These are phyloP conservation scores for Garrulus glandarius DNA, from an alignment of 2,797 vertebrate genomes.

Conservation along the genomic window DNA sequence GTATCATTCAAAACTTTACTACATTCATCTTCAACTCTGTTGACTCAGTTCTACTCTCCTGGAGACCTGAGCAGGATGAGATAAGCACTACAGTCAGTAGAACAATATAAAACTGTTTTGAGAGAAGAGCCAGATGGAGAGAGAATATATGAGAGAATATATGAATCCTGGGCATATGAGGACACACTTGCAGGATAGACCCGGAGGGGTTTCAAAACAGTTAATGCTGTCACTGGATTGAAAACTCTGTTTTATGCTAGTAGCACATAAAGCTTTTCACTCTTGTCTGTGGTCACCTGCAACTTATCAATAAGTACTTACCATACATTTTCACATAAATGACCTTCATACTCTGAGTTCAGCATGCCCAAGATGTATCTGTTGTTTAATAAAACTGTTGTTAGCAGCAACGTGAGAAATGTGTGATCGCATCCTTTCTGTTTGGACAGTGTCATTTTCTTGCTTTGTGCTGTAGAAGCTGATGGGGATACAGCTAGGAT, in stretches of 20 bases:
- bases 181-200: constrained; percentile 18
- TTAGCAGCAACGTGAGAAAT: neutral
- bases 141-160: neutral
- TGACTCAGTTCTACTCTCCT: neutral
- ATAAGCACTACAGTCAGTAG: neutral
- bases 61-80: neutral
- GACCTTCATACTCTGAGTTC: constrained; percentile 13
- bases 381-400: neutral
- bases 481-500: neutral
- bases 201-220: neutral
- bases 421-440: neutral
- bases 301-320: constrained; percentile 17
- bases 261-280: constrained; percentile 22
- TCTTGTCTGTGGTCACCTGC: neutral
- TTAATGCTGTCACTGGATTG: neutral
- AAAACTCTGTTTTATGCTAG: constrained; percentile 33
- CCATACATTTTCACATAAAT: neutral
- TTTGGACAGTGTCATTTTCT: neutral
- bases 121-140: constrained; percentile 48
- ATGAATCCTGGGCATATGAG: neutral
- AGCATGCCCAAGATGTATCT: neutral
- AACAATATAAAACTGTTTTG: constrained; percentile 28
- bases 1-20: neutral
- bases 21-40: neutral
- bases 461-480: neutral